A percentile compares a stretch with the other conserved stretches of the same genome.
Conservation (phyloP, 2,113 vertebrate genomes). For the Notechis scutatus region DNA sequence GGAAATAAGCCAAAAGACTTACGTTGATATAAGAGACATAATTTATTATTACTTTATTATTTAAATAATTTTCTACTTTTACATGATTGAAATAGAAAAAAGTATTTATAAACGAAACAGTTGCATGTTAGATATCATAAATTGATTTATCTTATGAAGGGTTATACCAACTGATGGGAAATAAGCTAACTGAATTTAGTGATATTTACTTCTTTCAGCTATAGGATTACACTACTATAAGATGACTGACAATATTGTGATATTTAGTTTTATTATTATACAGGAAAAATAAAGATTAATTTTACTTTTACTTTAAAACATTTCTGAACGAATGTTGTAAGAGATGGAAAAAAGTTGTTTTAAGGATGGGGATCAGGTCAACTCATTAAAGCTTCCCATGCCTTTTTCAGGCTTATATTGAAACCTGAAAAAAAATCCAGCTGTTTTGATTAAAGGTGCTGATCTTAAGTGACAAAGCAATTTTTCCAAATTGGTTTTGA, state of each 20-base stretch:
- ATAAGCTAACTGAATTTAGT: neutral
- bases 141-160: neutral
- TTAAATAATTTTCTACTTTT: neutral
- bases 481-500: neutral
- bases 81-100: slow-evolving; percentile 7
- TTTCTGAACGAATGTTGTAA: neutral
- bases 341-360: neutral
- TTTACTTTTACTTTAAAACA: neutral
- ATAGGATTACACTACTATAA: neutral
- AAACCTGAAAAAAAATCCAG: neutral
- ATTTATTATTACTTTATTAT: neutral
- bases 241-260: neutral
- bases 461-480: neutral
- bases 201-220: neutral
- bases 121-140: neutral
- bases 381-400: neutral
- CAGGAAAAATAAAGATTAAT: neutral
- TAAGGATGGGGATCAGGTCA: neutral
- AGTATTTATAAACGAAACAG: neutral
- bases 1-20: neutral
- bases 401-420: neutral
- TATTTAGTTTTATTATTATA: neutral
- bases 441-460: neutral
- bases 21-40: neutral
- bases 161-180: neutral